Evolutionary conservation across 2,888 invertebrate genomes (phyloP), one percentile per base, ranked within the genome.

Genomic region (Didymodactylos carnosus): DNA sequence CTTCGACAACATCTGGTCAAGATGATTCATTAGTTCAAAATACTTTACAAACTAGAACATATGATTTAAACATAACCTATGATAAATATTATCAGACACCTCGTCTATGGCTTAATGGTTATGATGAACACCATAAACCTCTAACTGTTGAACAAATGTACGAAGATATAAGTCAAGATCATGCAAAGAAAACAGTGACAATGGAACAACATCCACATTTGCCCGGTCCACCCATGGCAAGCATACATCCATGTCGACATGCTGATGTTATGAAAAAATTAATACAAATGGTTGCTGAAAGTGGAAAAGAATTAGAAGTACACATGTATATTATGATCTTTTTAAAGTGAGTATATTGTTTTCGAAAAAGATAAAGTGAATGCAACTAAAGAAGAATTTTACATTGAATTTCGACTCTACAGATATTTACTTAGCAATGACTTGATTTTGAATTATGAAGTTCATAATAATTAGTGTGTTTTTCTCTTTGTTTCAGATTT

Each of bases 11-110:
- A 3, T n/a, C n/a, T n/a, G n/a, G n/a, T n/a, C n/a, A n/a, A n/a
- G 62, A 62, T 35, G 62, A 62, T 16, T n/a, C 11, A 35, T 3
- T 11, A n/a, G 62, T 27, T 35, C 35, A 35, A 35, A 62, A 62
- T 62, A 62, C 62, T n/a, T 29, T 62, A 35, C n/a, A 35, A 35
- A 62, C 62, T n/a, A 29, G 62, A n/a, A 62, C 62, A 35, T 62
- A 62, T 7, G 62, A 62, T 16, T 62, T 29, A n/a, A 94, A 97
- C 85, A 99, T 99, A 80, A 94, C 95, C 0, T 99, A 99, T 84
- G 98, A 99, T 85, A 98, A 97, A 87, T 98, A 94, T 86, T 99
- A 99, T 84, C 97, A 97, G 86, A 98, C 98, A 25, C 98, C 98
- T n/a, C 86, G 98, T 70, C 87, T 99, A 41, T 99, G 97, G 95